Evolutionary conservation across 2,888 invertebrate genomes (phyloP).

Genomic region (Amitus sp.): DNA sequence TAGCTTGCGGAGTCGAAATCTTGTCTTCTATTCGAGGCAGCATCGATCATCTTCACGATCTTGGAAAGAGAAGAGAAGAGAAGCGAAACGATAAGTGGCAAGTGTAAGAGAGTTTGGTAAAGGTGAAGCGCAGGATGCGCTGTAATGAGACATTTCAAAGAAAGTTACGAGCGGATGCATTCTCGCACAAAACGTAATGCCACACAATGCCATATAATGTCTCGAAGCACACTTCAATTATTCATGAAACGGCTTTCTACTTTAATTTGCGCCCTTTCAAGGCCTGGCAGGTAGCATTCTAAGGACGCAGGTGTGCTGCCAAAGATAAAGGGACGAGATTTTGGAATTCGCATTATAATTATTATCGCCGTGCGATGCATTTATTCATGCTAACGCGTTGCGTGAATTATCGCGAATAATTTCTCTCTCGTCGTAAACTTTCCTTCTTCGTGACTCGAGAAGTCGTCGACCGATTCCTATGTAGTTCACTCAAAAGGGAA

Average conservation of each 20-base stretch:
- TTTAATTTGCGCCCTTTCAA: slow-evolving; percentile 44
- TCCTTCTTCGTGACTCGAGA: not conserved
- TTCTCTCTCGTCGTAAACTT: not conserved
- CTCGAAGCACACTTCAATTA: slow-evolving; percentile 38
- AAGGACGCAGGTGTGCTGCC: not conserved
- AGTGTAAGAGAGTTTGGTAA: not conserved
- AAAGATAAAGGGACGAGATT: slow-evolving; percentile 4
- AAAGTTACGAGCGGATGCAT: slow-evolving; percentile 11
- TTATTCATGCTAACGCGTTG: not conserved
- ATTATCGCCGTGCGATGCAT: not conserved
- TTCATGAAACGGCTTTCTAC: slow-evolving; percentile 53
- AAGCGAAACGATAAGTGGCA: not conserved
- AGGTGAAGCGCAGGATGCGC: not conserved
- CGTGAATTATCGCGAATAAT: not conserved
- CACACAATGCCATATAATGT: not conserved
- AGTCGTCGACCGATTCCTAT: not conserved
- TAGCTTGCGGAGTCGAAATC: too few species aligned
- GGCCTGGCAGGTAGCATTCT: slow-evolving; percentile 1
- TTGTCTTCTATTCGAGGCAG: too few species aligned
- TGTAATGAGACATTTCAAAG: slow-evolving; percentile 5
- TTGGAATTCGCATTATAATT: slow-evolving; percentile 2
- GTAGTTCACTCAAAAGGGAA: not conserved
- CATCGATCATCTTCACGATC: not conserved
- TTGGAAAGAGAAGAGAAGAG: not conserved
- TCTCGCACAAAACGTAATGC: slow-evolving; percentile 4